Evolutionary conservation across 2,113 vertebrate genomes (phyloP), one percentile per base, ranked within the genome.

Genomic region (Oryzias melastigma): DNA sequence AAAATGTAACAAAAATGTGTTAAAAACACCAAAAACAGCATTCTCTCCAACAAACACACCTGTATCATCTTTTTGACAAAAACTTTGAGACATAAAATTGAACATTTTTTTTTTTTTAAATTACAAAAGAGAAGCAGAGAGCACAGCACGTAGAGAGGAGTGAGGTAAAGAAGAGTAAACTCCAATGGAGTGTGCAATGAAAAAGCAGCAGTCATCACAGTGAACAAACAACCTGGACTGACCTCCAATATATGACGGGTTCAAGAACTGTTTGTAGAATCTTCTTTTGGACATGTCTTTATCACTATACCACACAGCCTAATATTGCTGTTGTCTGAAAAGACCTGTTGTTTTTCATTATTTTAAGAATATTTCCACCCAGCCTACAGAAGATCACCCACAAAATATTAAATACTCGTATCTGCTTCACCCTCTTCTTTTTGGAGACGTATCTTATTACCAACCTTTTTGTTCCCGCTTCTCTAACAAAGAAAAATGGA

Each of bases 381-480:
- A 8, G 27, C 25, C 53, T 43, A 52, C 24, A 68, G 15, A 24
- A 55, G 50, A 58, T 70, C 61, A 53, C 59, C 68, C 61, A 53
- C 64, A 44, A 53, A 73, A 51, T 25, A 60, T 75, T 69, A 69
- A 74, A 84, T 70, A 15, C 17, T 71, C 46, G 50, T 57, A 61
- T 79, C 68, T 56, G 52, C 65, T 73, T 80, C 73, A 63, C 69
- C 10, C 2, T 66, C 73, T 57, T 82, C 62, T 46, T 63, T 64
- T 66, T 71, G 62, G 62, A 85, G 65, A 63, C 55, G n/a, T 49
- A 70, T 68, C 65, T 75, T 80, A 84, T 90, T 67, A 35, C 35
- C 35, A 10, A 35, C 35, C 58, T 75, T 83, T 77, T 78, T 73
- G 47, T 47, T 73, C 71, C 57, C 64, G 60, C 17, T 13, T 45